Evolutionary conservation across 2,888 invertebrate species (phyloP).

Genomic region (Orthonevra nobilis): DNA sequence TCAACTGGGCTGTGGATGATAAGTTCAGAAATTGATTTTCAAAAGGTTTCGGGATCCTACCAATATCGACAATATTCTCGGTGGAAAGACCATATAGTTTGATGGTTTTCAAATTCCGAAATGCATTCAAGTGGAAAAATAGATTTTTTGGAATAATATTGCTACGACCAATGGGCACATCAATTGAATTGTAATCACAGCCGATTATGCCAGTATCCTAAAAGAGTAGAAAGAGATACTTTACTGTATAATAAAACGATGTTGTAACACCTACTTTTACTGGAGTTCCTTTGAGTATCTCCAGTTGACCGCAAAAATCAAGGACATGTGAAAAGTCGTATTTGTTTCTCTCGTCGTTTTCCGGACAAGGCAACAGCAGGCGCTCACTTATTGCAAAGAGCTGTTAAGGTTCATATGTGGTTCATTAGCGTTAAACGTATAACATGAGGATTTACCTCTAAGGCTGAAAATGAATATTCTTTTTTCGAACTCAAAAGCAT

Average conservation of each 20-base stretch:
- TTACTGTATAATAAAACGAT: too few relatives aligned
- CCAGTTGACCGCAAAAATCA: slow-evolving; percentile 91
- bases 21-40: too few relatives aligned
- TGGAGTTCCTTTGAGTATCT: slow-evolving; percentile 80
- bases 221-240: slow-evolving; percentile 19
- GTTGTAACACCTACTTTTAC: slow-evolving; percentile 74
- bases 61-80: slow-evolving; percentile 84
- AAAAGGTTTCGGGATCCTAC: too few relatives aligned
- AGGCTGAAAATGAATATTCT: slow-evolving; percentile 86
- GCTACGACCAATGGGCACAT: slow-evolving; percentile 86
- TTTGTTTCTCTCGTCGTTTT: slow-evolving; percentile 86
- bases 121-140: slow-evolving; percentile 89
- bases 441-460: too few relatives aligned
- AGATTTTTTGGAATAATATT: slow-evolving; percentile 91
- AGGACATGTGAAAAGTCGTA: slow-evolving; percentile 95
- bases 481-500: slow-evolving; percentile 82
- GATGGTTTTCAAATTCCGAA: slow-evolving; percentile 88
- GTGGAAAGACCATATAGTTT: slow-evolving; percentile 86
- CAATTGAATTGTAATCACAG: slow-evolving; percentile 77
- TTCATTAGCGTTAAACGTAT: too few relatives aligned
- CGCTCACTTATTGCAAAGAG: slow-evolving; percentile 94
- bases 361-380: slow-evolving; percentile 91
- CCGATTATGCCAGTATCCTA: slow-evolving; percentile 72
- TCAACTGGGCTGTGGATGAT: slow-evolving; percentile 72
- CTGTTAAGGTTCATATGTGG: too few relatives aligned